Evolutionary conservation across 2,797 vertebrate genomes (phyloP).

Genomic region (Premnoplex brunnescens): DNA sequence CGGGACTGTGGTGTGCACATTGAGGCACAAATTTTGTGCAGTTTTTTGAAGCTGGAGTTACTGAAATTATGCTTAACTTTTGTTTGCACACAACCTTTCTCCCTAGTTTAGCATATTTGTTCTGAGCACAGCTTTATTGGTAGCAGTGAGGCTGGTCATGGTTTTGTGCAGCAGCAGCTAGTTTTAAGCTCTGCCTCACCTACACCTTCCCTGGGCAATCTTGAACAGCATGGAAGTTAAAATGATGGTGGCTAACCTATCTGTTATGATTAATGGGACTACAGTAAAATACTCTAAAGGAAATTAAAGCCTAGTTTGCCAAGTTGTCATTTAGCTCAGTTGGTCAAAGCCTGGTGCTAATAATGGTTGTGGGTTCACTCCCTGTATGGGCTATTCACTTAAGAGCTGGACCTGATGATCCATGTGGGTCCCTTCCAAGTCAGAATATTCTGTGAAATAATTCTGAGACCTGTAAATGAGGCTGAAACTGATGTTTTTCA

Average conservation of each 20-base stretch:
- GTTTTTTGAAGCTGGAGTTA: slow-evolving; percentile 3
- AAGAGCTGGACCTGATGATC: neutral
- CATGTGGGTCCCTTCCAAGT: neutral
- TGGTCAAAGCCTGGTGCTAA: neutral
- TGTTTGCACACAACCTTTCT: neutral
- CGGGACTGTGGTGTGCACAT: neutral
- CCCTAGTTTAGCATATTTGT: neutral
- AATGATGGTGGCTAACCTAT: neutral
- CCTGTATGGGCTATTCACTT: neutral
- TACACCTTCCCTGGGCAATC: neutral
- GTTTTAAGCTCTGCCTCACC: neutral
- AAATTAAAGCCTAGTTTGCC: neutral
- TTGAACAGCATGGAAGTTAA: neutral
- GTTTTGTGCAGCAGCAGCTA: neutral
- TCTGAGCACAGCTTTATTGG: neutral
- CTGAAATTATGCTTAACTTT: slow-evolving; percentile 19
- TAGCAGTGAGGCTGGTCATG: neutral
- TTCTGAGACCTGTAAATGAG: neutral
- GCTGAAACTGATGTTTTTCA: neutral
- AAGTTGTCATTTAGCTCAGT: neutral
- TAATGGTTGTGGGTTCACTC: neutral
- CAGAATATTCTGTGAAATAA: neutral
- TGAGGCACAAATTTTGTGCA: neutral
- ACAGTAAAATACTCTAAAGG: neutral
- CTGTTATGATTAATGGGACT: neutral